These are phyloP conservation scores for Atherinosoma microstoma DNA, from an alignment of 2,797 vertebrate species.

Conservation along the genomic window DNA sequence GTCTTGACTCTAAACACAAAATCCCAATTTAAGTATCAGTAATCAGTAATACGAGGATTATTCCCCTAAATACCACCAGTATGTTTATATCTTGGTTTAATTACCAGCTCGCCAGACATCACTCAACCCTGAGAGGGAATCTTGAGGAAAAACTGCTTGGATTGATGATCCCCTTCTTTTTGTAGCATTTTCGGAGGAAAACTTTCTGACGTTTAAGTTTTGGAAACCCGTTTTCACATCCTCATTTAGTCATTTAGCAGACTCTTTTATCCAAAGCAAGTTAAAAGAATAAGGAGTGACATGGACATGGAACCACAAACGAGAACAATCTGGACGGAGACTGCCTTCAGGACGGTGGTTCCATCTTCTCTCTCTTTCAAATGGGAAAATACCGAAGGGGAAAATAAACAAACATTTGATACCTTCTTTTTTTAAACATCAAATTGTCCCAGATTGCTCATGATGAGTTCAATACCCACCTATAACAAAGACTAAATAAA, in stretches of 20 bases:
- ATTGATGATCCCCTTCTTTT: neutral
- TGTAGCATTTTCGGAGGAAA: neutral
- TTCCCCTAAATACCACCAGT: neutral
- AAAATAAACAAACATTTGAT: neutral
- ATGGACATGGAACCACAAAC: neutral
- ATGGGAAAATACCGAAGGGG: no score
- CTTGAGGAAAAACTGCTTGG: neutral
- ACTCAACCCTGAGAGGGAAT: no score
- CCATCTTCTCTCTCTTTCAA: neutral
- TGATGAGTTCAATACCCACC: neutral
- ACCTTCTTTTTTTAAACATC: neutral
- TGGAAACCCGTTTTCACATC: neutral
- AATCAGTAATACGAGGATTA: neutral
- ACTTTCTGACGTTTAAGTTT: neutral
- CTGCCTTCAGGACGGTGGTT: neutral
- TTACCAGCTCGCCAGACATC: no score
- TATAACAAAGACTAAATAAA: slow-evolving; percentile 3
- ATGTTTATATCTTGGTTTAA: neutral
- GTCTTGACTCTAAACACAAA: neutral
- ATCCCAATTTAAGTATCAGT: neutral
- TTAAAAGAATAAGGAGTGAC: neutral
- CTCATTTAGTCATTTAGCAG: neutral
- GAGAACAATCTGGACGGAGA: neutral
- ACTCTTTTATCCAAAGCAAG: neutral
- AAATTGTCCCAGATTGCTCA: neutral